phyloP scores from a whole-genome alignment of 2,888 invertebrate species.

The Crepidodera aurea region DNA sequence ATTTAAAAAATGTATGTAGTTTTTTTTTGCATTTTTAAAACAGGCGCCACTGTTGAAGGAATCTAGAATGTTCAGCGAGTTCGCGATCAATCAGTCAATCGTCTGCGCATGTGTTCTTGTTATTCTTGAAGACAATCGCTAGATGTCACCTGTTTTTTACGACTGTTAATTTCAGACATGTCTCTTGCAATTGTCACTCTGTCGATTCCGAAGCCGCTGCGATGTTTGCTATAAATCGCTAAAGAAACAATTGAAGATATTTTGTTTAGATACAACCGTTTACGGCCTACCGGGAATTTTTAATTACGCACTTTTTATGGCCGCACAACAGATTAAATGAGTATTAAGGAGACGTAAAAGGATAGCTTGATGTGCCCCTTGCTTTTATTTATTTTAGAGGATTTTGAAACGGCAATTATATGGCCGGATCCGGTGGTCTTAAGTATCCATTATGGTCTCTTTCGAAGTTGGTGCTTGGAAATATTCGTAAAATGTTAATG shows the following conservation, averaged over 20 bases:
- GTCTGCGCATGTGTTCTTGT: conserved; percentile 50
- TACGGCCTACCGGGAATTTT: conserved; percentile 50
- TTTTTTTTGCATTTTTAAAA: neutral
- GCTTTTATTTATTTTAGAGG: conserved; percentile 37
- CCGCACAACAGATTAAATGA: conserved; percentile 34
- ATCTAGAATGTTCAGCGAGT: conserved; percentile 22
- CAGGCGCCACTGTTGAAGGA: conserved; percentile 17
- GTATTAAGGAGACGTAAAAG: conserved; percentile 35
- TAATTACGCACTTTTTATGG: conserved; percentile 48
- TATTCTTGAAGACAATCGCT: conserved; percentile 51
- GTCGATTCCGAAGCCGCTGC: conserved; percentile 39
- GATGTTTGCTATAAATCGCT: conserved; percentile 49
- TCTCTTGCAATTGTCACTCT: conserved; percentile 56
- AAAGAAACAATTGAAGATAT: conserved; percentile 52
- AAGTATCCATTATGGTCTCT: neutral
- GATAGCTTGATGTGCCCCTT: conserved; percentile 34
- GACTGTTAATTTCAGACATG: conserved; percentile 56
- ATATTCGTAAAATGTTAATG: neutral
- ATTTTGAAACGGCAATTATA: conserved; percentile 22
- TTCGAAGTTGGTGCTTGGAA: conserved; percentile 3
- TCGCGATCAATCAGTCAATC: conserved; percentile 52
- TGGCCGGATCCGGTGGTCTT: conserved; percentile 4
- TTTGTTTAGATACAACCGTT: conserved; percentile 50
- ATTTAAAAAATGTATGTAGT: no score
- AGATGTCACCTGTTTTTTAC: conserved; percentile 55